A percentile compares a stretch with the other conserved stretches of the same genome.
These are phyloP conservation scores for Lordiphosa fenestrarum DNA, from an alignment of 2,888 invertebrate species.

Conservation along the genomic window DNA sequence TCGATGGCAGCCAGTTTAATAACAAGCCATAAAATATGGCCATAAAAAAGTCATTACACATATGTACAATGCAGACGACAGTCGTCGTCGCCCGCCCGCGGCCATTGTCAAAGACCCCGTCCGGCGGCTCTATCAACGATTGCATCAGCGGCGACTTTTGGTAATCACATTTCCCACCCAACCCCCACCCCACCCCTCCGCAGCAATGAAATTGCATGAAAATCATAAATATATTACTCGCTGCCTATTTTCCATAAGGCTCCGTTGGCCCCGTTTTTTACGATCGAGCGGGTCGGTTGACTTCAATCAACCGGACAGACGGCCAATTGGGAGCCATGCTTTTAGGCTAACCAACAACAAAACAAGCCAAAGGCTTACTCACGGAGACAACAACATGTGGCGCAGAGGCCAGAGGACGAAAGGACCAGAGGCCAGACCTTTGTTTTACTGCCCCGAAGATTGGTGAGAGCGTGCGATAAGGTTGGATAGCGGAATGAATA, in stretches of 20 bases:
- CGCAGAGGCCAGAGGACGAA: not conserved
- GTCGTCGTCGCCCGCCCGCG: not conserved
- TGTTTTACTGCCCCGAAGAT: slow-evolving; percentile 38
- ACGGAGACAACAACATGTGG: no score
- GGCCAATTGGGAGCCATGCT: slow-evolving; percentile 33
- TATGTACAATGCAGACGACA: slow-evolving; percentile 27
- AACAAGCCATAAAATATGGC: slow-evolving; percentile 72
- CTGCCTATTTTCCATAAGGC: slow-evolving; percentile 41
- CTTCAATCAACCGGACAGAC: slow-evolving; percentile 11
- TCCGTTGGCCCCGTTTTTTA: slow-evolving; percentile 32
- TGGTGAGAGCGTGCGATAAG: slow-evolving; percentile 24
- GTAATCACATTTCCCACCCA: slow-evolving; percentile 34
- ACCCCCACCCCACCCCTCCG: slow-evolving; percentile 8
- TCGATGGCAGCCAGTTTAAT: slow-evolving; percentile 66
- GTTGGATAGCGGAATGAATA: slow-evolving; percentile 17
- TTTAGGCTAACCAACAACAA: slow-evolving; percentile 19
- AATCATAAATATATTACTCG: slow-evolving; percentile 51
- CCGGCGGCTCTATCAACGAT: slow-evolving; percentile 21
- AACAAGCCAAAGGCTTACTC: not conserved
- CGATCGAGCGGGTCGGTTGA: slow-evolving; percentile 23
- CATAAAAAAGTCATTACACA: slow-evolving; percentile 74
- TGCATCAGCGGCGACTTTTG: slow-evolving; percentile 46
- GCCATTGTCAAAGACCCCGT: slow-evolving; percentile 10
- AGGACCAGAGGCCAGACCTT: slow-evolving; percentile 17
- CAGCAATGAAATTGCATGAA: slow-evolving; percentile 56